Evolutionary conservation across 1,140 invertebrate species (phyloP), one percentile per base, ranked within the genome.

Genomic region (Dryas iulia): DNA sequence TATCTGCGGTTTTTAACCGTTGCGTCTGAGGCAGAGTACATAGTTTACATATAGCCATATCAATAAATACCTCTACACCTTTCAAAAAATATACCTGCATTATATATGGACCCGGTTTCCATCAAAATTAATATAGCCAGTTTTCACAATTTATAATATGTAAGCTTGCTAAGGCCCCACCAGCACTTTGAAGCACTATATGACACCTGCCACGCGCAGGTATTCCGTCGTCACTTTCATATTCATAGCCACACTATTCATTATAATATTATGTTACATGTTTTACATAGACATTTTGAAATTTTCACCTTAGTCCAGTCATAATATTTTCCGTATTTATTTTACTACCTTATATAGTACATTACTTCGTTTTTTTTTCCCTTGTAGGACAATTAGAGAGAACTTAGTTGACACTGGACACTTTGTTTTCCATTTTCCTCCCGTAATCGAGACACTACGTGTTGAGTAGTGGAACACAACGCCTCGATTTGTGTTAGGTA

Each of bases 191-290:
- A 47, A 60, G 59, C 59, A 39, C 12, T 60, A 26, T 47, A 39
- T 60, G 59, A 60, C 59, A 60, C 59, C 59, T 60, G 59, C 59
- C 33, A 60, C 59, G 33, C 23, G 33, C 12, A 47, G 23, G 18
- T 47, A 60, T 60, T 60, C 24, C 23, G 24, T 33, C 59, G 59
- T 24, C 31, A 47, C 59, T 60, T 60, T 25, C 33, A 47, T 60
- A 60, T 60, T 60, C 59, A 60, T 60, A 33, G 26, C 59, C 23
- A 33, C 33, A 47, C 33, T 60, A 47, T 47, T 47, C 39, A 47
- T 47, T 47, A 47, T 47, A 21, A 47, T 47, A 21, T 47, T 47
- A 47, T 47, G 39, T 47, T 47, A 47, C 39, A 18, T 47, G 21
- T 47, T 47, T 47, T 47, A 47, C 39, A 47, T 47, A 21, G 21